These are phyloP conservation scores for Megamerina dolium DNA, from an alignment of 2,888 invertebrate genomes.

Conservation along the genomic window DNA sequence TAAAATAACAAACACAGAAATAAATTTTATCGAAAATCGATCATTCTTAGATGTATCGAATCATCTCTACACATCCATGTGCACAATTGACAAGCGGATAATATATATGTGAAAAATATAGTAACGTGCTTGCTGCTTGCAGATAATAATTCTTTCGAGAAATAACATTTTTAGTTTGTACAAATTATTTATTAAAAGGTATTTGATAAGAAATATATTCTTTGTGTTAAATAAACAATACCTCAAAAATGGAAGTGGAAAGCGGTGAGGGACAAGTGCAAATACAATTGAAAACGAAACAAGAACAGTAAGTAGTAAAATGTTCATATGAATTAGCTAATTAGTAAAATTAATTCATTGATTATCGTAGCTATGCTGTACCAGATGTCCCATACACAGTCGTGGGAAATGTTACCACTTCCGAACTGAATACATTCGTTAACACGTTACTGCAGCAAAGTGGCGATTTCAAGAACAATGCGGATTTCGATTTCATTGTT, in stretches of 20 bases:
- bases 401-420: constrained; percentile 61
- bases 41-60: no score
- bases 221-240: no score
- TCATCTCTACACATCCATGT: no score
- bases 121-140: no score
- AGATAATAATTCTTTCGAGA: no score
- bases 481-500: constrained; percentile 83
- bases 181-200: no score
- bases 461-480: constrained; percentile 14
- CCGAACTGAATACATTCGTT: constrained; percentile 70
- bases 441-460: constrained; percentile 61
- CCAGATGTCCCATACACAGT: constrained; percentile 81
- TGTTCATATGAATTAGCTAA: not conserved
- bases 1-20: no score
- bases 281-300: constrained; percentile 74
- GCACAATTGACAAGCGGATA: no score
- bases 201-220: no score
- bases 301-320: constrained; percentile 61
- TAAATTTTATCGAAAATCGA: no score
- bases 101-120: no score
- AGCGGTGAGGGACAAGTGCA: constrained; percentile 61
- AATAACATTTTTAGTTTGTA: no score
- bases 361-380: constrained; percentile 67
- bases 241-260: constrained; percentile 45
- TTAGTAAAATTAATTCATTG: not conserved